Percentiles rank a stretch among this genome's conserved stretches.
phyloP scores from a whole-genome alignment of 2,113 vertebrate genomes.

The Leiothrix lutea region DNA sequence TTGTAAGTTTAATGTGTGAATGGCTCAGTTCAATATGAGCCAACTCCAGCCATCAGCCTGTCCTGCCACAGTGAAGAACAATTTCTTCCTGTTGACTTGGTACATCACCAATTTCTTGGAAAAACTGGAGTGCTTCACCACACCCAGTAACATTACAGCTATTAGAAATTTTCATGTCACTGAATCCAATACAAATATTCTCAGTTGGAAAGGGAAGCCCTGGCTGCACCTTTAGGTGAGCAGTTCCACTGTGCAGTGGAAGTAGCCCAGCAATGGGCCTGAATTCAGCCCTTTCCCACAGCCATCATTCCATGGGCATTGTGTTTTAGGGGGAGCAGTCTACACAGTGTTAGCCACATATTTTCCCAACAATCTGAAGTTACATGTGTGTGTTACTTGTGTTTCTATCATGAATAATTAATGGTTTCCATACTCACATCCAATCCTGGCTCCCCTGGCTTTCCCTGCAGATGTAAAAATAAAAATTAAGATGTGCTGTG shows the following conservation, averaged over 20 bases:
- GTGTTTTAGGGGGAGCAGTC: neutral
- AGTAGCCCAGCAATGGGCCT: neutral
- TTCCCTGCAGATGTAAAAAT: conserved; percentile 78
- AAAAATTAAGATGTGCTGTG: neutral
- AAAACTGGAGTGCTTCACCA: neutral
- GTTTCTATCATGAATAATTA: neutral
- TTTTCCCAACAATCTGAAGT: neutral
- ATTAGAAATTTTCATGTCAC: neutral
- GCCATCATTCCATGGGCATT: neutral
- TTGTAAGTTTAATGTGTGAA: neutral
- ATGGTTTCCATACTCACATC: conserved; percentile 83
- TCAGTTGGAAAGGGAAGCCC: neutral
- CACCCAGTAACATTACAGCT: neutral
- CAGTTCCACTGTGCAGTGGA: neutral
- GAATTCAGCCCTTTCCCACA: neutral
- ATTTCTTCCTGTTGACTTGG: neutral
- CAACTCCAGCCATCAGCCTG: neutral
- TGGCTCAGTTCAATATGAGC: neutral
- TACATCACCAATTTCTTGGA: neutral
- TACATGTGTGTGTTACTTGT: fast-evolving
- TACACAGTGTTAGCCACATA: fast-evolving
- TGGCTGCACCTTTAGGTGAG: neutral
- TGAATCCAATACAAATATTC: neutral
- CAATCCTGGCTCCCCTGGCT: conserved; percentile 89
- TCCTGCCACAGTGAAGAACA: neutral